Conservation (phyloP, 1,140 invertebrate genomes). For the Drosophila sturtevanti region DNA sequence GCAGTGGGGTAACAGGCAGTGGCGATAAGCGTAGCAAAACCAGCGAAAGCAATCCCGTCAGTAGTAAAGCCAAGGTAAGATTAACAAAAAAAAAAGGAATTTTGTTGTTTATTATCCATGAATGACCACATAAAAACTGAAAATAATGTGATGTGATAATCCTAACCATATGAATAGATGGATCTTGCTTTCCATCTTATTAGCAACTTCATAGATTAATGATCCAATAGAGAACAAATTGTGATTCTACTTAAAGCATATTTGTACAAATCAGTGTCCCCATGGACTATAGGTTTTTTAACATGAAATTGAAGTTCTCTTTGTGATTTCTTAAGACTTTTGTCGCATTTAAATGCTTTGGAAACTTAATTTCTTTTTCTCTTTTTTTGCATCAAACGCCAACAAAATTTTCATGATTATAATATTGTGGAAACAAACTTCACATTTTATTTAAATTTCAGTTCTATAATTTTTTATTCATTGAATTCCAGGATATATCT, state of each 20-base stretch:
- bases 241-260: too few species aligned
- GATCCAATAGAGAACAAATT: too few species aligned
- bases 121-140: too few species aligned
- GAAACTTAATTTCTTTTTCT: too few species aligned
- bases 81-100: not conserved
- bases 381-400: not conserved
- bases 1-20: constrained; percentile 82
- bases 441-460: constrained; percentile 3
- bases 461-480: not conserved
- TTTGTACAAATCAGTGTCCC: too few species aligned
- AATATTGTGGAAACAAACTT: not conserved
- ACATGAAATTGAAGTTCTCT: not conserved
- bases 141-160: too few species aligned
- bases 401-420: not conserved
- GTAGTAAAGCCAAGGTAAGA: constrained; percentile 76
- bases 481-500: not conserved
- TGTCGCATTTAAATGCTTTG: too few species aligned
- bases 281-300: too few species aligned
- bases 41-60: constrained; percentile 82
- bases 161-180: too few species aligned
- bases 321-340: not conserved
- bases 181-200: too few species aligned
- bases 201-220: too few species aligned
- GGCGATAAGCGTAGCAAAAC: constrained; percentile 88
- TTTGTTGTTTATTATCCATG: too few species aligned